These are phyloP conservation scores for Aphelenchoides fujianensis DNA, from an alignment of 1,140 invertebrate species.

Conservation along the genomic window DNA sequence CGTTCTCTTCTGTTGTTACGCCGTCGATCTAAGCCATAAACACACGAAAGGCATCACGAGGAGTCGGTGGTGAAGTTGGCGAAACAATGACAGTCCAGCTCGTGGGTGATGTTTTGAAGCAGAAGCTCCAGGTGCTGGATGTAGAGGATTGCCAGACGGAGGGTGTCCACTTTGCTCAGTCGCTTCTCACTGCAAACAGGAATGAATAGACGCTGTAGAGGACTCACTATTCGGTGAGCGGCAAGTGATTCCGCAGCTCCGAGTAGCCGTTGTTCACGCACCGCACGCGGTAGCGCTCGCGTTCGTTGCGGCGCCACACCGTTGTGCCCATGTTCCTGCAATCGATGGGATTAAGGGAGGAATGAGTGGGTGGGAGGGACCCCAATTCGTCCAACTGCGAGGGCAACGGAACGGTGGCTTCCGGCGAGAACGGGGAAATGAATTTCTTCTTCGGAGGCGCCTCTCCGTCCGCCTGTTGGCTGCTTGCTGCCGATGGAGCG, in stretches of 20 bases:
- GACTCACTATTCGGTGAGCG: conserved; percentile 53
- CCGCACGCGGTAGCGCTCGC: conserved; percentile 68
- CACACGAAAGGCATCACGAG: too few species aligned
- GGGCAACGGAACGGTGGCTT: conserved; percentile 63
- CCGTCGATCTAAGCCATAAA: too few species aligned
- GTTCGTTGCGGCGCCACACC: conserved; percentile 64
- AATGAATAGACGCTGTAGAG: background rate
- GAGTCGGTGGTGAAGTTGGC: too few species aligned
- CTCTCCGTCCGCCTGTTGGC: too few species aligned
- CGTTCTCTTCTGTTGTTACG: too few species aligned
- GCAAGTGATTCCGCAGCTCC: conserved; percentile 74
- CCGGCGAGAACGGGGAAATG: conserved; percentile 60
- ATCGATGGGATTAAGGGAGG: background rate
- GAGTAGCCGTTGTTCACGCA: conserved; percentile 81
- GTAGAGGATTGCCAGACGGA: conserved; percentile 65
- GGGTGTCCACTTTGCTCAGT: conserved; percentile 66
- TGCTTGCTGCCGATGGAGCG: too few species aligned
- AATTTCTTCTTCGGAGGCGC: conserved; percentile 37
- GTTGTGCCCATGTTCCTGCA: conserved; percentile 56
- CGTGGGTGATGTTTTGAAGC: conserved; percentile 68
- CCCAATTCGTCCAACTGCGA: conserved; percentile 55
- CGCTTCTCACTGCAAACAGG: conserved; percentile 63
- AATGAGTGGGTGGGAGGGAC: conserved; percentile 35
- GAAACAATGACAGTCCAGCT: conserved; percentile 40
- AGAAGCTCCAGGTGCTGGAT: conserved; percentile 64